Base-by-base conservation (phyloP, 2,797 vertebrate species). In the Capromys pilorides region DNA sequence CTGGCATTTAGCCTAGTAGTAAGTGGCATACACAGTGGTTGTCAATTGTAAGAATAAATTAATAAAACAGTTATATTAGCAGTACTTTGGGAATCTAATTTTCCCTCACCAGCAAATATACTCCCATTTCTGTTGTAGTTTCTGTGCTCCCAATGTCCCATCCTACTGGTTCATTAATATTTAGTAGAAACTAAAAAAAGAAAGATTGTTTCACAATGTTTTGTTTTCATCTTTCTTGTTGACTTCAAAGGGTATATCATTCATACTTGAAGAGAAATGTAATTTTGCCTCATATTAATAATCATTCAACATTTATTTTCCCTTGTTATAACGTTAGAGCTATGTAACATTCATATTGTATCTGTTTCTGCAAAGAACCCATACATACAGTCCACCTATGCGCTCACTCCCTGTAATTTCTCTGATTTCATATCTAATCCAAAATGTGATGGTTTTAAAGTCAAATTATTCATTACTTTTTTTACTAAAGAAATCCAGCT, bases 281-380 rank as follows among this genome's bases (percentile, higher is more conserved):
- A 26, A 66, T 84, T 95, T 88, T 91, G 45, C 67, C 88, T 85
- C 49, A 62, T 91, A 90, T 67, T 59, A 88, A 82, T 57, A 88
- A 82, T 66, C 6, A 62, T 67, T 83, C n/a, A 90, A 54, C 39
- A 77, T 41, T 51, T 9, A 33, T 62, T 45, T 14, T 6, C 59
- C 39, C 33, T 81, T 31, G 10, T 51, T 24, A 24, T 73, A 31
- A 54, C 1, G 0, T 71, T 73, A 71, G 88, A 71, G 33, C 80
- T 77, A 8, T 31, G 24, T 31, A 49, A 67, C 19, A 61, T 62
- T 61, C 80, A 59, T 8, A 0, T 45, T 66, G 6, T 64, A 6
- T 64, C 86, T 85, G 19, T 66, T 93, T 79, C 31, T 54, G 57
- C 36, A n/a, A 36, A 84, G 59, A 69, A 21, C 24, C 11, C 36